Percentiles rank a stretch among this genome's conserved stretches.
phyloP scores from a whole-genome alignment of 2,113 vertebrate genomes.

The Phalacrocorax pelagicus region DNA sequence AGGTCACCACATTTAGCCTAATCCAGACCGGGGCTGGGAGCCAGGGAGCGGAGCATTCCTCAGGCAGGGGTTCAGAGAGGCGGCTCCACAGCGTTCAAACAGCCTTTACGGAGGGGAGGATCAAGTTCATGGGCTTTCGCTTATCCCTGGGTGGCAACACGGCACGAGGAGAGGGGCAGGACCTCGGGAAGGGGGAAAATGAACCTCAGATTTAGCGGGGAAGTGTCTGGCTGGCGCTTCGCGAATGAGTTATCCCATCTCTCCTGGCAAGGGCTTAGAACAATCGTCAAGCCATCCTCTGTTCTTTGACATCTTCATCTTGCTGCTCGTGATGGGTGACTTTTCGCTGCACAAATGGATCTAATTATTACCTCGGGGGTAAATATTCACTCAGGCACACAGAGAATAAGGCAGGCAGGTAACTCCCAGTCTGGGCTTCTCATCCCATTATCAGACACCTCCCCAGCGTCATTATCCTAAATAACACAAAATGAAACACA shows the following conservation, averaged over 20 bases:
- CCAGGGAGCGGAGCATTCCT: neutral
- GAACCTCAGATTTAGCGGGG: neutral
- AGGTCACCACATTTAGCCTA: neutral
- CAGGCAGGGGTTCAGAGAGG: neutral
- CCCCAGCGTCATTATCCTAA: conserved; percentile 40
- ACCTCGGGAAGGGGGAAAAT: neutral
- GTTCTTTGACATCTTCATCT: conserved; percentile 14
- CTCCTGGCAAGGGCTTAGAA: neutral
- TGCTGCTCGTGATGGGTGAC: neutral
- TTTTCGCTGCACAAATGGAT: neutral
- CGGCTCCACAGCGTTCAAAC: neutral
- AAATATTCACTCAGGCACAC: conserved; percentile 1
- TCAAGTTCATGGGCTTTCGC: accelerated
- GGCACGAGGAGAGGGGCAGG: neutral
- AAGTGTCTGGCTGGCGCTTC: neutral
- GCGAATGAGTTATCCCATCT: neutral
- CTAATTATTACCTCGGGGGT: conserved; percentile 36
- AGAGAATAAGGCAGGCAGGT: neutral
- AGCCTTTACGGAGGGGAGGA: neutral
- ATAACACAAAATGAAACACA: neutral
- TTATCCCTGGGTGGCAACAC: neutral
- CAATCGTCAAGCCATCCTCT: neutral
- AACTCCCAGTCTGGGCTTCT: conserved; percentile 39
- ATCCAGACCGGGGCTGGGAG: neutral
- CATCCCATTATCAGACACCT: conserved; percentile 49